phyloP scores from a whole-genome alignment of 1,140 invertebrate species.

The Anoplophora glabripennis region DNA sequence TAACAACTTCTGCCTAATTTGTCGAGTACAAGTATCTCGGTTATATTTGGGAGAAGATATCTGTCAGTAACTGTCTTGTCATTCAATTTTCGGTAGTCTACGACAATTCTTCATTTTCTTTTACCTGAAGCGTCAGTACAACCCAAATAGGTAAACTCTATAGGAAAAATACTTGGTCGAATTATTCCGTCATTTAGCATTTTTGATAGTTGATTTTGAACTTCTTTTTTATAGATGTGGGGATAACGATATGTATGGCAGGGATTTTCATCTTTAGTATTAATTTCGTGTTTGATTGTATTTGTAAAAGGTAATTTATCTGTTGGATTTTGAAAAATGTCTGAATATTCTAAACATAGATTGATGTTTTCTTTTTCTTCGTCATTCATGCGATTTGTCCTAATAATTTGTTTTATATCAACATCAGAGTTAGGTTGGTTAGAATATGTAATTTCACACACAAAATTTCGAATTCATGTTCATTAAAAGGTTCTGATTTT shows the following conservation, averaged over 20 bases:
- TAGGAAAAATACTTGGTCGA: neutral
- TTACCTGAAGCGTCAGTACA: neutral
- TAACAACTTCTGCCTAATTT: slow-evolving; percentile 3
- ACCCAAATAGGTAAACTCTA: neutral
- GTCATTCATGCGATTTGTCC: neutral
- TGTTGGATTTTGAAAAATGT: neutral
- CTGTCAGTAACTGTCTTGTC: slow-evolving; percentile 2
- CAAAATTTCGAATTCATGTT: neutral
- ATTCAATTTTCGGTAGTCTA: slow-evolving; percentile 5
- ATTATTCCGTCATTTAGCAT: neutral
- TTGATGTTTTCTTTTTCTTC: neutral
- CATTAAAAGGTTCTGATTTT: slow-evolving; percentile 6
- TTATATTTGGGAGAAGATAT: slow-evolving; percentile 5
- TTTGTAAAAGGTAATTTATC: slow-evolving; percentile 1
- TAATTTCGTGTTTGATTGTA: slow-evolving; percentile 2
- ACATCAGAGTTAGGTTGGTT: neutral
- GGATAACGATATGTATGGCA: neutral
- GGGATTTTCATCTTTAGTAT: neutral
- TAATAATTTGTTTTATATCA: neutral
- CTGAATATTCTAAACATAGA: neutral
- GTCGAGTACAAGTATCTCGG: slow-evolving; percentile 5
- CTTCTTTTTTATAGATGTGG: neutral
- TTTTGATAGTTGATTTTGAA: neutral
- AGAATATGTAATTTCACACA: slow-evolving; percentile 1
- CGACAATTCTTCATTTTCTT: neutral